These are phyloP conservation scores for Carollia perspicillata DNA, from an alignment of 2,113 vertebrate genomes.

Conservation along the genomic window DNA sequence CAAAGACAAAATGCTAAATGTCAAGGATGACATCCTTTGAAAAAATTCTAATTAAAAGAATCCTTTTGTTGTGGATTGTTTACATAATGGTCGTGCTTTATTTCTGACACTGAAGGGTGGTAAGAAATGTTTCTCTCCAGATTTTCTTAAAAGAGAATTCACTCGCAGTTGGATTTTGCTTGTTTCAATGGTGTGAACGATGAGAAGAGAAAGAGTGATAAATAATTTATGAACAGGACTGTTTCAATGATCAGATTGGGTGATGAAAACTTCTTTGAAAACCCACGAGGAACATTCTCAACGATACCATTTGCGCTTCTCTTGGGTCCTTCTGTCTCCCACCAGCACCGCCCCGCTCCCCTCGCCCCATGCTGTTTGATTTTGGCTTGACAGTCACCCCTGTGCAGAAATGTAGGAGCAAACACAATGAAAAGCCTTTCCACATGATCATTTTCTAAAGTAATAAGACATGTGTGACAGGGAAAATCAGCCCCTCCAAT, in stretches of 20 bases:
- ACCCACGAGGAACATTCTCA: conserved; percentile 45
- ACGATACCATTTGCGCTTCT: conserved; percentile 60
- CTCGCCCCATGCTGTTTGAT: conserved; percentile 44
- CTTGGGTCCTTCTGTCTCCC: not conserved
- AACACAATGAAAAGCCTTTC: conserved; percentile 74
- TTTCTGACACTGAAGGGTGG: not conserved
- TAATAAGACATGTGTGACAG: conserved; percentile 64
- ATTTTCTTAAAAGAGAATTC: conserved; percentile 42
- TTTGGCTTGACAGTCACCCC: conserved; percentile 50
- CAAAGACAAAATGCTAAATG: not conserved
- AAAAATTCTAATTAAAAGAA: conserved; percentile 19
- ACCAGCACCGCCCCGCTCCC: too few species aligned
- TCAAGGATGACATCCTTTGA: not conserved
- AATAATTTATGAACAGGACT: conserved; percentile 67
- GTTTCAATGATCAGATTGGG: conserved; percentile 39
- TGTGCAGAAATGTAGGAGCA: conserved; percentile 47
- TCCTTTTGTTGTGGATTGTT: not conserved
- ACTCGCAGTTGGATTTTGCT: not conserved
- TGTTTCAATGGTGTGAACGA: conserved; percentile 11
- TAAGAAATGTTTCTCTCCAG: conserved; percentile 18
- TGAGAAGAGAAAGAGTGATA: not conserved
- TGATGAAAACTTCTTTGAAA: conserved; percentile 61
- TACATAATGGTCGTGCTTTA: not conserved
- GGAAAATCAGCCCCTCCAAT: conserved; percentile 68
- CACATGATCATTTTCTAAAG: conserved; percentile 74